A percentile compares a stretch with the other conserved stretches of the same genome.
phyloP scores from a whole-genome alignment of 2,888 invertebrate genomes.

The Crocallis elinguaria region DNA sequence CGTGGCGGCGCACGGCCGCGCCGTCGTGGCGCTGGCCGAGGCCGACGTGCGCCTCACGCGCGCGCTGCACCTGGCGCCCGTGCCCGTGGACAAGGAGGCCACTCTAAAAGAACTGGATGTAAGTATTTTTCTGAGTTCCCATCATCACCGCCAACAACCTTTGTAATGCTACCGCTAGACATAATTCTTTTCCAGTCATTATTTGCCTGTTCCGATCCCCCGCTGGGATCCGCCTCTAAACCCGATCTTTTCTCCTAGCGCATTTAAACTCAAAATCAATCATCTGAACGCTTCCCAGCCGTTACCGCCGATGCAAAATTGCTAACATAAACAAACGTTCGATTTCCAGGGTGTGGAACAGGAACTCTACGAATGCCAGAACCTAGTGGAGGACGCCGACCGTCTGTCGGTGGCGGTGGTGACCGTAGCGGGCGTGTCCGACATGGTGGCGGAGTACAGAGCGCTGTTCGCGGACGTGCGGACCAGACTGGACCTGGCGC shows the following conservation, averaged over 20 bases:
- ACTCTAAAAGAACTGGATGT: constrained; percentile 79
- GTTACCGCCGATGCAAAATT: too few species aligned
- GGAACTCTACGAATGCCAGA: constrained; percentile 67
- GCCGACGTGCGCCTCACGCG: constrained; percentile 90
- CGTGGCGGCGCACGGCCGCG: constrained; percentile 88
- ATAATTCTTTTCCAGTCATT: too few species aligned
- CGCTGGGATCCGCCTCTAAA: too few species aligned
- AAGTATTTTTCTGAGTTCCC: constrained; percentile 41
- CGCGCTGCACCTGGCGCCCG: constrained; percentile 86
- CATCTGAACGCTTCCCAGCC: too few species aligned
- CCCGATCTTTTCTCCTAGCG: too few species aligned
- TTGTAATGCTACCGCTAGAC: too few species aligned
- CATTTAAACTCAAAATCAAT: too few species aligned
- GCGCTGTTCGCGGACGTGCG: constrained; percentile 68
- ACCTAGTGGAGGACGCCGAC: constrained; percentile 69
- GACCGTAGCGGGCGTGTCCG: constrained; percentile 56
- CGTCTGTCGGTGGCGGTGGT: constrained; percentile 57
- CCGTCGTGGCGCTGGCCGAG: constrained; percentile 88
- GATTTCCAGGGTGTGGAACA: constrained; percentile 62
- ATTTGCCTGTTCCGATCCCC: too few species aligned
- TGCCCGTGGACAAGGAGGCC: constrained; percentile 69
- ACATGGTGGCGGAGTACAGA: constrained; percentile 73
- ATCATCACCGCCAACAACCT: too few species aligned
- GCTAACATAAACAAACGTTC: too few species aligned
- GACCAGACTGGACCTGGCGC: constrained; percentile 63